Conservation (phyloP, 2,113 vertebrate genomes). For the Brachyistius frenatus region DNA sequence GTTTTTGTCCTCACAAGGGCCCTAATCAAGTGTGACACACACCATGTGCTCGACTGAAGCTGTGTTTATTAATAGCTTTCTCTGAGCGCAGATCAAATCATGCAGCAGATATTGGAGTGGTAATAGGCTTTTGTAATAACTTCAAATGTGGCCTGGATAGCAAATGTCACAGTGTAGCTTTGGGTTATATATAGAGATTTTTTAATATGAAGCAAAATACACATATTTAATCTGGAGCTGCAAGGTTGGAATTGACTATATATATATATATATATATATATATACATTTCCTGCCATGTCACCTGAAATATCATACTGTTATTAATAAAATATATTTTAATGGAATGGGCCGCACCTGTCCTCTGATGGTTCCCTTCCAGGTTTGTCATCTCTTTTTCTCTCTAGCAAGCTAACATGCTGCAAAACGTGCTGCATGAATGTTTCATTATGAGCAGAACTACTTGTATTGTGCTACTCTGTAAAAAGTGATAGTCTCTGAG, state of each 20-base stretch:
- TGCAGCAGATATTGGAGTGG: conserved; percentile 55
- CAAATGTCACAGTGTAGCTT: conserved; percentile 50
- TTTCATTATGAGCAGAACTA: conserved; percentile 51
- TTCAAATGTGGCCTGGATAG: conserved; percentile 46
- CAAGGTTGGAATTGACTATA: conserved; percentile 19
- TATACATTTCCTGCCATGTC: conserved; percentile 23
- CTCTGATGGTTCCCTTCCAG: conserved; percentile 22
- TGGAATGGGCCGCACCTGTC: conserved; percentile 32
- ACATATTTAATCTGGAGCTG: conserved; percentile 15
- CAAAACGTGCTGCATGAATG: conserved; percentile 60
- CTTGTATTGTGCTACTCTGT: conserved; percentile 37
- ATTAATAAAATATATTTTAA: conserved; percentile 65
- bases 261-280: conserved; percentile 4
- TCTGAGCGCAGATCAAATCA: conserved; percentile 63
- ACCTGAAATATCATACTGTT: conserved; percentile 36
- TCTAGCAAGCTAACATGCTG: conserved; percentile 15
- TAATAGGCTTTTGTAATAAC: conserved; percentile 60
- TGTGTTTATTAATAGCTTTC: conserved; percentile 71
- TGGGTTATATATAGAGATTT: conserved; percentile 39
- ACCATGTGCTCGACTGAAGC: conserved; percentile 43
- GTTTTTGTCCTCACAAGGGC: conserved; percentile 30
- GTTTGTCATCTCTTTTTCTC: conserved; percentile 30
- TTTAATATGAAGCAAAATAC: conserved; percentile 46
- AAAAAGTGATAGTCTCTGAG: conserved; percentile 27
- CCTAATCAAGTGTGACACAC: conserved; percentile 63